Evolutionary conservation across 2,888 invertebrate genomes (phyloP).

Genomic region (Nymphalis c-album): DNA sequence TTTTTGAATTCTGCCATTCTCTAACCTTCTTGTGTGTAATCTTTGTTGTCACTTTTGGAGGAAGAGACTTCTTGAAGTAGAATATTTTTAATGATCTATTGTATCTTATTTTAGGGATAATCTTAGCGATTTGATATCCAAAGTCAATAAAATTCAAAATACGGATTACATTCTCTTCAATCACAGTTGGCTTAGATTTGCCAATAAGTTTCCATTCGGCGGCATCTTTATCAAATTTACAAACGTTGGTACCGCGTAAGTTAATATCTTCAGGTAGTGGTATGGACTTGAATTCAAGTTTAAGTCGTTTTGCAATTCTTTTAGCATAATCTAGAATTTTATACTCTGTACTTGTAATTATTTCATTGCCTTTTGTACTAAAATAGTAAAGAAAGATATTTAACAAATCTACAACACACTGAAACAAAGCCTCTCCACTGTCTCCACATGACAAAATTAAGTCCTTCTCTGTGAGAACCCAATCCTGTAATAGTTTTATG

Average conservation of each 20-base stretch:
- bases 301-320: constrained; percentile 71
- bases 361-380: constrained; percentile 53
- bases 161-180: constrained; percentile 88
- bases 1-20: constrained; percentile 75
- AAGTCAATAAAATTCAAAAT: constrained; percentile 90
- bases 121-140: constrained; percentile 85
- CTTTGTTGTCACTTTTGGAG: constrained; percentile 64
- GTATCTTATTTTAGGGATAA: constrained; percentile 85
- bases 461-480: constrained; percentile 90
- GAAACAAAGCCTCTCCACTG: constrained; percentile 89
- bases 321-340: constrained; percentile 61
- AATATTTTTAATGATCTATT: constrained; percentile 79
- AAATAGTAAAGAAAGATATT: constrained; percentile 90
- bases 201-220: constrained; percentile 86
- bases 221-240: constrained; percentile 84
- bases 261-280: constrained; percentile 89
- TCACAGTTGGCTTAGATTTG: constrained; percentile 76
- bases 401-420: constrained; percentile 88
- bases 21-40: constrained; percentile 67
- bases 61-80: constrained; percentile 63
- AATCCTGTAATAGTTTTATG: constrained; percentile 90
- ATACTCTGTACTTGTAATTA: constrained; percentile 47
- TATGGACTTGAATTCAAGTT: constrained; percentile 82
- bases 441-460: constrained; percentile 89
- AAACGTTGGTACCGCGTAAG: constrained; percentile 85